Conservation (phyloP, 2,113 vertebrate species). For the Malurus alboscapulatus region DNA sequence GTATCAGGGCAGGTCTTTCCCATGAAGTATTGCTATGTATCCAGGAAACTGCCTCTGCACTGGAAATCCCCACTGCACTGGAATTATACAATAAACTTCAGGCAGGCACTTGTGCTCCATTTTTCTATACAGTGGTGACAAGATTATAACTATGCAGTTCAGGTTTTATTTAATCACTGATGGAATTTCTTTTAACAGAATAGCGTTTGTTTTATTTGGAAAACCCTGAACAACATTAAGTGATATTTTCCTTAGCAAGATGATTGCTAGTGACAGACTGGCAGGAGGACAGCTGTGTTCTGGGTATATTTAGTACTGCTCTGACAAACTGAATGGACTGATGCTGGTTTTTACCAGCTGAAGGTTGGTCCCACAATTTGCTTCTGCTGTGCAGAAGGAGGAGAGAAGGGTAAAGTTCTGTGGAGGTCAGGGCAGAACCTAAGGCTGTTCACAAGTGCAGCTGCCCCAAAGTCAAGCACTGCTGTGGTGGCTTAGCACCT, state of each 20-base stretch:
- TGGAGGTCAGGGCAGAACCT: neutral
- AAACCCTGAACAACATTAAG: neutral
- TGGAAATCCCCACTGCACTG: neutral
- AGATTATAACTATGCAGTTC: neutral
- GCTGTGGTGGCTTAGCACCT: neutral
- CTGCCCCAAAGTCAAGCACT: neutral
- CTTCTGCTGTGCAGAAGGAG: neutral
- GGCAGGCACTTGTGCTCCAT: neutral
- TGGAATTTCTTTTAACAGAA: slow-evolving; percentile 2
- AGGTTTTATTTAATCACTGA: neutral
- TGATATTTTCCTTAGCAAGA: neutral
- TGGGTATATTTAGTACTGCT: neutral
- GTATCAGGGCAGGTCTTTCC: neutral
- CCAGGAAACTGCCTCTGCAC: neutral
- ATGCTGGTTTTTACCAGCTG: neutral
- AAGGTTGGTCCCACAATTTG: neutral
- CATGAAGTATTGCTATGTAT: neutral
- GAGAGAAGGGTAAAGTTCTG: neutral
- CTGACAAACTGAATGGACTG: neutral
- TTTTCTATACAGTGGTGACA: neutral
- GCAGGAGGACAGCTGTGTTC: neutral
- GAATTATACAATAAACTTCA: neutral
- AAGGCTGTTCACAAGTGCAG: neutral
- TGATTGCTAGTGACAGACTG: neutral
- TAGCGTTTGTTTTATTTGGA: neutral